Conservation (phyloP, 2,888 invertebrate genomes). For the Phalangium opilio region DNA sequence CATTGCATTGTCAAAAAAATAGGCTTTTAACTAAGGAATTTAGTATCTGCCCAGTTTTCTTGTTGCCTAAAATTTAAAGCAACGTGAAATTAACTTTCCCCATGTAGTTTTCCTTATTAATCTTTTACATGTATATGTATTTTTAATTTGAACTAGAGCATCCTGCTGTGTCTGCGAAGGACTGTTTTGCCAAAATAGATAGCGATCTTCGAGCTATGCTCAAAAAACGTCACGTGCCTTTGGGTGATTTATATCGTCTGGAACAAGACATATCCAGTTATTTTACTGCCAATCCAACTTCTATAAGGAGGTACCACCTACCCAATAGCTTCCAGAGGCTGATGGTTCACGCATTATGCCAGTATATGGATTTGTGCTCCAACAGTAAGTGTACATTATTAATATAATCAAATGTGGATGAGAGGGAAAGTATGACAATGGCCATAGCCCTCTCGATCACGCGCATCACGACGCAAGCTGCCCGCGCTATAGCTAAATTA, state of each 20-base stretch:
- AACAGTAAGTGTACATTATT: conserved; percentile 30
- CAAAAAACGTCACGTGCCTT: conserved; percentile 27
- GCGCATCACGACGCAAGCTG: too few species aligned
- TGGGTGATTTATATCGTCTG: conserved; percentile 28
- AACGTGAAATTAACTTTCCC: too few species aligned
- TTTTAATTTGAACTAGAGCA: conserved; percentile 11
- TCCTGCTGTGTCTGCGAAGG: conserved; percentile 22
- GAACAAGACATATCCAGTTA: conserved; percentile 30
- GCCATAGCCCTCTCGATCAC: too few species aligned
- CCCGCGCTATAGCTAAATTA: too few species aligned
- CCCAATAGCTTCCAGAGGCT: conserved; percentile 30
- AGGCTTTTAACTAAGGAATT: too few species aligned
- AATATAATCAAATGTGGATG: too few species aligned
- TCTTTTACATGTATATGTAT: too few species aligned
- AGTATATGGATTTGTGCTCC: conserved; percentile 30
- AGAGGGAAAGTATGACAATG: too few species aligned
- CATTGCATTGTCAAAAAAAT: too few species aligned
- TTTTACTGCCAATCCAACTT: conserved; percentile 30
- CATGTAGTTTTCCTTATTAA: too few species aligned
- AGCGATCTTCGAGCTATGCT: conserved; percentile 26
- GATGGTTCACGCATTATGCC: conserved; percentile 32
- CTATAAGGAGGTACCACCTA: conserved; percentile 28
- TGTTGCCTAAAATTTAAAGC: too few species aligned
- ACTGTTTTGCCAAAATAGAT: conserved; percentile 28
- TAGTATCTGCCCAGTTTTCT: too few species aligned